Conservation (phyloP, 2,797 vertebrate genomes). For the Crax fasciolata region DNA sequence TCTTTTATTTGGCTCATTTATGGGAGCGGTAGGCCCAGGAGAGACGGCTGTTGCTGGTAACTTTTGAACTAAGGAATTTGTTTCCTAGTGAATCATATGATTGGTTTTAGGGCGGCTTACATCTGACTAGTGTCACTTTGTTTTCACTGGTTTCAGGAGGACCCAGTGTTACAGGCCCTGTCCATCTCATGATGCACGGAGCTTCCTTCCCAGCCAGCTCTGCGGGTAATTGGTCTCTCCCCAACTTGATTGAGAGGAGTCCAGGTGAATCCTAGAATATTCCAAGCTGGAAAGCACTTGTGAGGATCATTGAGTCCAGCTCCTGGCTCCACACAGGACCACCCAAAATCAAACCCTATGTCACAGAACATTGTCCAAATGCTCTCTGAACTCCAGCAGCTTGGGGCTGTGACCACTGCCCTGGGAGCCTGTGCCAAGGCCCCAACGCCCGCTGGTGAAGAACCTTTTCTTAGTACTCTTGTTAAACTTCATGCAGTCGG, state of each 20-base stretch:
- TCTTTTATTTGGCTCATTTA: conserved; percentile 23
- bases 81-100: background rate
- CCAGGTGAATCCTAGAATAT: background rate
- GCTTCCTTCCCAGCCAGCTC: background rate
- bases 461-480: background rate
- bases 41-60: background rate
- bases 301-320: background rate
- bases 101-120: conserved; percentile 4
- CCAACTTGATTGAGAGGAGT: background rate
- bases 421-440: background rate
- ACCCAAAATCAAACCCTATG: background rate
- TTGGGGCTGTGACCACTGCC: background rate
- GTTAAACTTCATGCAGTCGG: background rate
- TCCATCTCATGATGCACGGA: background rate
- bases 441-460: background rate
- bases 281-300: background rate
- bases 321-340: background rate
- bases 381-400: background rate
- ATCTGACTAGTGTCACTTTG: background rate
- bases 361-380: background rate
- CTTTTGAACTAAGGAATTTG: conserved; percentile 16
- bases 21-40: background rate
- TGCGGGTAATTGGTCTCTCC: background rate
- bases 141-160: conserved; percentile 18
- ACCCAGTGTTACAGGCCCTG: background rate